Percentiles rank a stretch among this genome's conserved stretches.
Conservation (phyloP, 2,888 invertebrate genomes). For the Homarus gammarus region DNA sequence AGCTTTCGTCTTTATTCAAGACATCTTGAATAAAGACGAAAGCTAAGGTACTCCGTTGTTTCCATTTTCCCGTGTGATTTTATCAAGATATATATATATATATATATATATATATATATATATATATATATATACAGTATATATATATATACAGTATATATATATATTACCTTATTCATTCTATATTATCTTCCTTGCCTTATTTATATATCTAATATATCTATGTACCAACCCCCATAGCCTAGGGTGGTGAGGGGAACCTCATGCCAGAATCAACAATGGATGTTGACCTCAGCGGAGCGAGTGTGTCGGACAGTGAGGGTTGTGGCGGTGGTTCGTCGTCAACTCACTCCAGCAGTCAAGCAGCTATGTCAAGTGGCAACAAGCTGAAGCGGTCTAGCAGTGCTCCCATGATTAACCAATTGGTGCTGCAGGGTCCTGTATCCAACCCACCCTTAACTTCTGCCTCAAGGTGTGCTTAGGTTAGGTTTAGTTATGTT, state of each 20-base stretch:
- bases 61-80: too few relatives aligned
- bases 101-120: too few relatives aligned
- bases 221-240: neutral
- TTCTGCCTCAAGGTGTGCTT: conserved; percentile 55
- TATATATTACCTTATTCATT: too few relatives aligned
- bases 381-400: conserved; percentile 89
- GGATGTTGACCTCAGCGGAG: conserved; percentile 64
- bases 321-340: conserved; percentile 48
- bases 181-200: too few relatives aligned
- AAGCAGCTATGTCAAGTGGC: conserved; percentile 43
- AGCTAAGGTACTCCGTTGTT: too few relatives aligned
- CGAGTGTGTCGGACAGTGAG: conserved; percentile 63
- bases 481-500: too few relatives aligned
- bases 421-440: conserved; percentile 82
- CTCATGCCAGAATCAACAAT: conserved; percentile 27
- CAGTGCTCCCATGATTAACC: conserved; percentile 97
- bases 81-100: too few relatives aligned
- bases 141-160: too few relatives aligned
- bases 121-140: too few relatives aligned
- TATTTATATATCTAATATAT: too few relatives aligned
- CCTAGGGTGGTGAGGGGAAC: conserved; percentile 42
- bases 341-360: conserved; percentile 50
- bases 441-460: conserved; percentile 52
- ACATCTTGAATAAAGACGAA: too few relatives aligned
- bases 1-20: too few relatives aligned